Evolutionary conservation across 2,113 vertebrate genomes (phyloP), one percentile per base, ranked within the genome.

Genomic region (Apodemus speciosus): DNA sequence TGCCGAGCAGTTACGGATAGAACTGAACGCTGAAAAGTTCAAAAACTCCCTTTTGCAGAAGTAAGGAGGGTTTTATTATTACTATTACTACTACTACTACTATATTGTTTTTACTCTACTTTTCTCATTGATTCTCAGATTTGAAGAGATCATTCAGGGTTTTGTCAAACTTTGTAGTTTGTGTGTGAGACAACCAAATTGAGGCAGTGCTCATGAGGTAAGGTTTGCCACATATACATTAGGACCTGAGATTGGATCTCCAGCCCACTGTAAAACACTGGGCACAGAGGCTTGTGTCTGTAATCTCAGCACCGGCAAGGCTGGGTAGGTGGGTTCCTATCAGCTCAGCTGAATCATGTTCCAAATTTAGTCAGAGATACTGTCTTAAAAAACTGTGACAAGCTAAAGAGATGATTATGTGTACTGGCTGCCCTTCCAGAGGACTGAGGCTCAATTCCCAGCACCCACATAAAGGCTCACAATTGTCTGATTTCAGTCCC

Each of bases 11-110:
- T 98, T 99, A n/a, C 97, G 99, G 83, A 99, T 99, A 90, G 99
- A 99, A 97, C 98, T 99, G 94, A 99, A 99, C 21, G 99, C 99
- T 5, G 99, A 99, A 96, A 99, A 98, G 90, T 99, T 99, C 97
- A 99, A 99, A 98, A 99, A 99, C 43, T 99, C 99, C 0, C 98
- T 99, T 92, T 98, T 99, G 56, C 99, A 99, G 86, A 99, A 99
- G 99, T 99, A 98, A 97, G 99, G 97, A 40, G 83, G 69, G 40
- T 71, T 60, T 71, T 21, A 80, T 88, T 91, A 21, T 21, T 62
- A 10, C 27, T 62, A 10, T 25, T 89, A 46, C 30, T 77, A 46
- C 75, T n/a, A 38, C 14, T 89, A 81, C 88, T 91, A 53, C 56
- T 35, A 8, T 68, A 18, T 18, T 16, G 1, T 85, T 93, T 89